These are phyloP conservation scores for Nesogale talazaci DNA, from an alignment of 2,113 vertebrate genomes.

Conservation along the genomic window DNA sequence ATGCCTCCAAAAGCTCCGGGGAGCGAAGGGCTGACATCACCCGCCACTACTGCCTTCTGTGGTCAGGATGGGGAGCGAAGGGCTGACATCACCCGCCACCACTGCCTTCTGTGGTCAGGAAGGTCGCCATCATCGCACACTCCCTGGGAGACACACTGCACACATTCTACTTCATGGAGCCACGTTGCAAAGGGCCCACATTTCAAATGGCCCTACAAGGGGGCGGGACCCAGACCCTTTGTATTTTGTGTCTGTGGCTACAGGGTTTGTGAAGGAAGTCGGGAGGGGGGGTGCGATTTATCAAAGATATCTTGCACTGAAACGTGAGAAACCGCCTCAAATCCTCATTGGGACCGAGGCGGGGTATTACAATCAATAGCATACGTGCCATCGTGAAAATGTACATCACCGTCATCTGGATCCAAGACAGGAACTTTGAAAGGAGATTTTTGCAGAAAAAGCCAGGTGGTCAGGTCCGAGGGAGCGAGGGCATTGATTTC, in stretches of 20 bases:
- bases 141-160: background rate
- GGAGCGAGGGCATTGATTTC: background rate
- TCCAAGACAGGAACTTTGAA: slow-evolving; percentile 37
- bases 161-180: background rate
- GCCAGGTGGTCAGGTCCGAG: background rate
- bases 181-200: slow-evolving; percentile 7
- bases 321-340: slow-evolving; percentile 22
- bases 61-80: background rate
- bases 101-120: background rate
- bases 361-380: slow-evolving; percentile 20
- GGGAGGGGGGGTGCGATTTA: background rate
- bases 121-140: background rate
- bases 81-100: background rate
- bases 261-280: background rate
- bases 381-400: slow-evolving; percentile 53
- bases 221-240: background rate
- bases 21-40: background rate
- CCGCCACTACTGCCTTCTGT: background rate
- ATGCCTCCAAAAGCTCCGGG: background rate
- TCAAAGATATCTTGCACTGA: slow-evolving; percentile 9
- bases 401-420: slow-evolving; percentile 6
- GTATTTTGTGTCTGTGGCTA: background rate
- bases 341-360: slow-evolving; percentile 14
- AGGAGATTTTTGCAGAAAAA: slow-evolving; percentile 20
- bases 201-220: background rate